A percentile compares a stretch with the other conserved stretches of the same genome.
These are phyloP conservation scores for Dolichopus griseipennis DNA, from an alignment of 2,888 invertebrate species.

Conservation along the genomic window DNA sequence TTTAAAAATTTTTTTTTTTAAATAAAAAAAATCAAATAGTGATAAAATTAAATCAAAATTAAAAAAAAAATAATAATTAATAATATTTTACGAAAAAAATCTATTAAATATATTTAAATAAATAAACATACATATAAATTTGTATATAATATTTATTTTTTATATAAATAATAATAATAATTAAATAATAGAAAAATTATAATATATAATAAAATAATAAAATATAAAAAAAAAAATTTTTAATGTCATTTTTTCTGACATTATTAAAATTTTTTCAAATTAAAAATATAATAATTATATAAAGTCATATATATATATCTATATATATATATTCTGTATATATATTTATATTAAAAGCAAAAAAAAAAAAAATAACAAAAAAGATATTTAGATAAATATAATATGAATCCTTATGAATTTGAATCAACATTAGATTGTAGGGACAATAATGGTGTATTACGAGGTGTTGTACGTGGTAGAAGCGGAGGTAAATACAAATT, in stretches of 20 bases:
- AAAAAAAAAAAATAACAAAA: not conserved
- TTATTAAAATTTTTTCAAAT: not conserved
- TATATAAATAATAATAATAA: not conserved
- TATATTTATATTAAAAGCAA: not conserved
- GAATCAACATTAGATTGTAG: slow-evolving; percentile 44
- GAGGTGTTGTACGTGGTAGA: slow-evolving; percentile 26
- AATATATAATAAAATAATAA: not conserved
- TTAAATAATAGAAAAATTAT: not conserved
- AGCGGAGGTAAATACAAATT: slow-evolving; percentile 15
- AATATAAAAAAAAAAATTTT: not conserved
- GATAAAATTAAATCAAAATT: not conserved
- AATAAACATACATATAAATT: not conserved
- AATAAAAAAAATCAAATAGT: not conserved
- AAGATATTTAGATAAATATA: slow-evolving; percentile 12
- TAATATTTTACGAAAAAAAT: not conserved
- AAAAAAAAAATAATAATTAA: not conserved
- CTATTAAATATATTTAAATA: not conserved
- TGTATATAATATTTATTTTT: not conserved
- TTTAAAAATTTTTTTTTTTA: too few relatives aligned
- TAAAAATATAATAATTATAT: not conserved
- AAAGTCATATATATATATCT: too few relatives aligned
- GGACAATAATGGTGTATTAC: slow-evolving; percentile 34
- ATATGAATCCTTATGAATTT: slow-evolving; percentile 44
- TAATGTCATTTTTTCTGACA: slow-evolving; percentile 7
- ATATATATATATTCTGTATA: not conserved